Conservation (phyloP, 2,113 vertebrate genomes). For the Tyrannus savana region DNA sequence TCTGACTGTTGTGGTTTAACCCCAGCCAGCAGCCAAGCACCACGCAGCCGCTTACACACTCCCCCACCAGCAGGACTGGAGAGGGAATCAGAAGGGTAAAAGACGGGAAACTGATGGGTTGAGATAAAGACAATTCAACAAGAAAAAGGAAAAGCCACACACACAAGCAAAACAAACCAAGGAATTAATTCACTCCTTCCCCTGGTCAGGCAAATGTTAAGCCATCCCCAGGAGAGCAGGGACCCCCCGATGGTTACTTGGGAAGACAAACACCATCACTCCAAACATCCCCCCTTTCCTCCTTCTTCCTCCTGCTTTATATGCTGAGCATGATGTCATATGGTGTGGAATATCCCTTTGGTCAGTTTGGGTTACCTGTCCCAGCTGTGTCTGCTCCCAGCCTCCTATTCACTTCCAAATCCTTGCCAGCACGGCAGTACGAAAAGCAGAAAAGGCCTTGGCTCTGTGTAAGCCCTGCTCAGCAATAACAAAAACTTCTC, state of each 20-base stretch:
- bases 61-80: no score
- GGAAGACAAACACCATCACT: background rate
- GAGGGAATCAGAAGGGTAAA: background rate
- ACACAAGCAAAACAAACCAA: background rate
- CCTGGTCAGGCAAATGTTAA: background rate
- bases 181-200: background rate
- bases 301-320: background rate
- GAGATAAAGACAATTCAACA: background rate
- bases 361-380: background rate
- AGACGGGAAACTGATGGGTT: background rate
- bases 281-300: background rate
- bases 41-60: rapidly evolving
- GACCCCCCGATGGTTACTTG: background rate
- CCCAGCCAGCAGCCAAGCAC: background rate
- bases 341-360: background rate
- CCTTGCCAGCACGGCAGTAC: rapidly evolving
- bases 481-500: background rate
- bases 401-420: no score
- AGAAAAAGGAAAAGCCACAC: background rate
- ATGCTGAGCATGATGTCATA: background rate
- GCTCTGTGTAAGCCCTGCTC: background rate
- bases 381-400: background rate
- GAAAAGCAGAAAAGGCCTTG: background rate
- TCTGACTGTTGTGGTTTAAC: background rate
- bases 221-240: background rate